These are phyloP conservation scores for Microplitis deprimator DNA, from an alignment of 2,888 invertebrate species.

Conservation along the genomic window DNA sequence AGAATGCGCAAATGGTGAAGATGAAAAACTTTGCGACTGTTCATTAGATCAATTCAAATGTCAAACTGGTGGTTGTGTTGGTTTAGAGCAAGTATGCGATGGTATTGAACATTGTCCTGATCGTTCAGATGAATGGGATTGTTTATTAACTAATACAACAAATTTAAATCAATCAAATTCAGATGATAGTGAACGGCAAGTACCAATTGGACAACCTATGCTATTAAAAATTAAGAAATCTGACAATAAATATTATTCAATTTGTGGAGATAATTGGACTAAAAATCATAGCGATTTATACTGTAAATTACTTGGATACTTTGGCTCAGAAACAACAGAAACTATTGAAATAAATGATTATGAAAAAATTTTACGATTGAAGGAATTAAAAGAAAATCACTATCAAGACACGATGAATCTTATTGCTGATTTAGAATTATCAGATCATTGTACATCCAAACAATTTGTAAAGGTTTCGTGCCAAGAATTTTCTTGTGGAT, in stretches of 20 bases:
- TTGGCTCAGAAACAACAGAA: conserved; percentile 70
- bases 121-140: conserved; percentile 78
- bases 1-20: conserved; percentile 75
- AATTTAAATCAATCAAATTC: conserved; percentile 50
- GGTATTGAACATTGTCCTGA: conserved; percentile 77
- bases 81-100: conserved; percentile 73
- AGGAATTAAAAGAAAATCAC: conserved; percentile 32
- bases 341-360: conserved; percentile 71
- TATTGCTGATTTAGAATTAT: conserved; percentile 71
- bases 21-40: conserved; percentile 76
- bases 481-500: conserved; percentile 72
- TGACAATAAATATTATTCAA: conserved; percentile 67
- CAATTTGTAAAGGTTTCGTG: conserved; percentile 74
- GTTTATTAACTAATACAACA: conserved; percentile 63
- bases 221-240: conserved; percentile 55
- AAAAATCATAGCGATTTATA: conserved; percentile 73
- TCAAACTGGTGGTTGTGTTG: conserved; percentile 75
- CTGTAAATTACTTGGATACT: conserved; percentile 75
- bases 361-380: conserved; percentile 69
- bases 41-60: conserved; percentile 75
- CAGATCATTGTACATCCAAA: conserved; percentile 69
- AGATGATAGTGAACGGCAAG: conserved; percentile 46
- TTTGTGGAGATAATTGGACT: conserved; percentile 75
- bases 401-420: conserved; percentile 58
- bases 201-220: conserved; percentile 38